Evolutionary conservation across 1,140 invertebrate genomes (phyloP).

Genomic region (Lutraria rhynchaena): DNA sequence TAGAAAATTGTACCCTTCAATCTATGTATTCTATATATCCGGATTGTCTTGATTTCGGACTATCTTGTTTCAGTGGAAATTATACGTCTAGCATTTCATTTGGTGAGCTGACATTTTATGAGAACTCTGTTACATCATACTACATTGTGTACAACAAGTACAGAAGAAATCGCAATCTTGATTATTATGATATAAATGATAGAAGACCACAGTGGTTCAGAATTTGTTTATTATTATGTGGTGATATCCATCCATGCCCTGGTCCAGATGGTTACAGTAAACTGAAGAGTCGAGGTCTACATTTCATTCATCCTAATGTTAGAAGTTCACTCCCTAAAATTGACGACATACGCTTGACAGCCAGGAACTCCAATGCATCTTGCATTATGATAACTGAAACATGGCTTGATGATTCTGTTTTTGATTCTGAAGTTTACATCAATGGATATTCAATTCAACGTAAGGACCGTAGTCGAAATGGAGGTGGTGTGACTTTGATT

Average conservation of each 20-base stretch:
- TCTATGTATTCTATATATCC: too few species aligned
- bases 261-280: background rate
- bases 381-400: background rate
- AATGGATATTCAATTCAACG: background rate
- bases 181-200: too few species aligned
- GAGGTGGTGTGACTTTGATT: background rate
- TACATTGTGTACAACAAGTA: too few species aligned
- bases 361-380: background rate
- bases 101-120: too few species aligned
- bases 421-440: background rate
- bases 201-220: too few species aligned
- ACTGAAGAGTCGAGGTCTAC: background rate
- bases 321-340: conserved; percentile 6
- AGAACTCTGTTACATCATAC: too few species aligned
- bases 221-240: conserved; percentile 1
- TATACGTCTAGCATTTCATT: too few species aligned
- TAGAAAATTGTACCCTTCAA: too few species aligned
- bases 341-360: background rate
- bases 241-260: conserved; percentile 13
- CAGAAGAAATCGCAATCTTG: too few species aligned
- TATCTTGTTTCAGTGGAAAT: too few species aligned
- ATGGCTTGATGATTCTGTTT: background rate
- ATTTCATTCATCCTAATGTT: conserved; percentile 5
- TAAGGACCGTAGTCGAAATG: conserved; percentile 4
- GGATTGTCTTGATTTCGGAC: too few species aligned